Evolutionary conservation across 2,888 invertebrate genomes (phyloP).

Genomic region (Lasioglossum pauxillum): DNA sequence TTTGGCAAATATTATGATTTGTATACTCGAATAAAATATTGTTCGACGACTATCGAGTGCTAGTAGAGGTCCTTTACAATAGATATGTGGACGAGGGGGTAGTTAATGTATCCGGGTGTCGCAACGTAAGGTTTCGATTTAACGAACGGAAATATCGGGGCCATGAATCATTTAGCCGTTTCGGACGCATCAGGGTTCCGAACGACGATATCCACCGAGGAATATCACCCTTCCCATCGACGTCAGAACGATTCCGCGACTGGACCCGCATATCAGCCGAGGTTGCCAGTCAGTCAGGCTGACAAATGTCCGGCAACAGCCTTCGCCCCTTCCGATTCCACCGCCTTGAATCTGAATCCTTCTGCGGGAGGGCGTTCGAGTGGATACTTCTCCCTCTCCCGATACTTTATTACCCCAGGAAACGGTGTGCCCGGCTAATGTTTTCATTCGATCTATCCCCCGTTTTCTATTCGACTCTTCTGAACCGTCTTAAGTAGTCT

Average conservation of each 20-base stretch:
- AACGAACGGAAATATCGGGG: slow-evolving; percentile 34
- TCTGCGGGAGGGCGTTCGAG: slow-evolving; percentile 20
- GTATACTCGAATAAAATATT: neutral
- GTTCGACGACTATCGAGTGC: neutral
- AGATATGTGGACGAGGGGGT: neutral
- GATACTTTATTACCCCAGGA: slow-evolving; percentile 22
- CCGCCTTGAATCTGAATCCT: slow-evolving; percentile 68
- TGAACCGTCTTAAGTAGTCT: neutral
- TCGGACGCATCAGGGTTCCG: slow-evolving; percentile 68
- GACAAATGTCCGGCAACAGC: slow-evolving; percentile 76
- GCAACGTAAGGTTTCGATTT: slow-evolving; percentile 29
- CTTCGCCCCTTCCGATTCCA: slow-evolving; percentile 54
- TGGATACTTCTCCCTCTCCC: slow-evolving; percentile 7
- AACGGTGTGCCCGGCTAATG: slow-evolving; percentile 23
- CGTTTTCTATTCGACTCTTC: neutral
- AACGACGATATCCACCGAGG: slow-evolving; percentile 70
- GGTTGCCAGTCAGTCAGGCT: slow-evolving; percentile 67
- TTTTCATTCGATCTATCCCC: slow-evolving; percentile 25
- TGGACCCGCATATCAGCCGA: slow-evolving; percentile 71
- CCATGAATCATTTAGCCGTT: slow-evolving; percentile 72
- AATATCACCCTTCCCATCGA: slow-evolving; percentile 73
- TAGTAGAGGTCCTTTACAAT: neutral
- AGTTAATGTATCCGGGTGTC: neutral
- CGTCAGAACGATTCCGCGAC: slow-evolving; percentile 73
- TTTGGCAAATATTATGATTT: no score